A percentile compares a stretch with the other conserved stretches of the same genome.
Conservation (phyloP, 2,113 vertebrate species). For the Marmota flaviventris region DNA sequence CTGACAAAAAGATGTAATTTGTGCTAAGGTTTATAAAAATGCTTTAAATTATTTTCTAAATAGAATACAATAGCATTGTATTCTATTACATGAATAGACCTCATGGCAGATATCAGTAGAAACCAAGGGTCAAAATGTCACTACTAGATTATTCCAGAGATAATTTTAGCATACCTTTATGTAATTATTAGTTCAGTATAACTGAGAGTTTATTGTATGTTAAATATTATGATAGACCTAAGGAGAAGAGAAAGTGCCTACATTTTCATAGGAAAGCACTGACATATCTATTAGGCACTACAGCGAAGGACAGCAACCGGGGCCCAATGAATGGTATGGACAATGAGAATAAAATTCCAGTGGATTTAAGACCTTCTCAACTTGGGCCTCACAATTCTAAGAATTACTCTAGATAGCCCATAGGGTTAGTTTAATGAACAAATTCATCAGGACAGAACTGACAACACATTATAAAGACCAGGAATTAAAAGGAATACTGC, state of each 20-base stretch:
- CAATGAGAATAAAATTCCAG: background rate
- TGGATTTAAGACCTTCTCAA: background rate
- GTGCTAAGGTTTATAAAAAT: constrained; percentile 33
- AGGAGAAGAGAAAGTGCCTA: background rate
- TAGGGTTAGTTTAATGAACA: background rate
- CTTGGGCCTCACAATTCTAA: background rate
- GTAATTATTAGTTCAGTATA: background rate
- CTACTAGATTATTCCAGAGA: background rate
- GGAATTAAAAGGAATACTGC: background rate
- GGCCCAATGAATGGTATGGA: accelerated
- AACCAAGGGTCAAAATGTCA: background rate
- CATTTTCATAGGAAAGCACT: background rate
- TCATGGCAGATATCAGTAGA: background rate
- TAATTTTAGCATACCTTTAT: background rate
- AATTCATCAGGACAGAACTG: background rate
- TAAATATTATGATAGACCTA: too few species aligned
- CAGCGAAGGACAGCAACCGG: accelerated
- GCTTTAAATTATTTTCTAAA: background rate
- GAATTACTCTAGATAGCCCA: background rate
- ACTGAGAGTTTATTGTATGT: background rate
- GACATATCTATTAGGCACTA: accelerated
- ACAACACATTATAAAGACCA: background rate
- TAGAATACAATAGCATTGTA: background rate
- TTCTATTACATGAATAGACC: too few species aligned
- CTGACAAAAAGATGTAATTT: constrained; percentile 71